Conservation (phyloP, 2,113 vertebrate species). For the Pimephales promelas region DNA sequence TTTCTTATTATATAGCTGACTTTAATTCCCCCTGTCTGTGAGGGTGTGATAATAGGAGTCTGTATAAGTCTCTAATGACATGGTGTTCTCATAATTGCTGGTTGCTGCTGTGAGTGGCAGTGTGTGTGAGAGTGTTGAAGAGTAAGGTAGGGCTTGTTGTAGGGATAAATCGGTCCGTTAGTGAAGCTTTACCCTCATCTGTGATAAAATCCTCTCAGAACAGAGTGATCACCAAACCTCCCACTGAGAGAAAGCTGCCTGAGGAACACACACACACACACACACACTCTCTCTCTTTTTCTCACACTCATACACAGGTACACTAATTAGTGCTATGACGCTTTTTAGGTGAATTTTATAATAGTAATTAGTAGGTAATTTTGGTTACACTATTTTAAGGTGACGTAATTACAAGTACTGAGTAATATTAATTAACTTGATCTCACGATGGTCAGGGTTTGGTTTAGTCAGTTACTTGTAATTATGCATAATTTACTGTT, state of each 20-base stretch:
- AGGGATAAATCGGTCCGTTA: constrained; percentile 65
- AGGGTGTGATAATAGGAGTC: constrained; percentile 66
- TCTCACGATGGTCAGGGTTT: too few relatives aligned
- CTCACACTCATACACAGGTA: neutral
- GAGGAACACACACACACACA: constrained; percentile 28
- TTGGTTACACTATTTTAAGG: too few relatives aligned
- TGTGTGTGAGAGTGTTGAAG: constrained; percentile 45
- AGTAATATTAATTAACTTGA: too few relatives aligned
- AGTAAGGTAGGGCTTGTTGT: constrained; percentile 63
- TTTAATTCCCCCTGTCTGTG: constrained; percentile 59
- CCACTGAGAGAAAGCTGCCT: constrained; percentile 54
- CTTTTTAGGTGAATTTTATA: neutral
- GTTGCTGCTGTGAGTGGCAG: constrained; percentile 56
- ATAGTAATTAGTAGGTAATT: neutral
- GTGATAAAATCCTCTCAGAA: constrained; percentile 58
- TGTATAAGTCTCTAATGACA: constrained; percentile 73
- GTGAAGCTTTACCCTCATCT: constrained; percentile 62
- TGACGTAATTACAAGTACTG: too few relatives aligned
- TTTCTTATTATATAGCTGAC: constrained; percentile 1
- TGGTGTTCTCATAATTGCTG: constrained; percentile 70
- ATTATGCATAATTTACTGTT: too few relatives aligned
- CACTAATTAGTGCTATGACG: neutral
- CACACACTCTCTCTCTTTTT: too few relatives aligned
- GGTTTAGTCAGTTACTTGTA: too few relatives aligned
- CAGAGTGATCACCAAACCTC: constrained; percentile 56